phyloP scores from a whole-genome alignment of 35 echinoderm and acorn worm genomes.

The Amphiura filiformis region DNA sequence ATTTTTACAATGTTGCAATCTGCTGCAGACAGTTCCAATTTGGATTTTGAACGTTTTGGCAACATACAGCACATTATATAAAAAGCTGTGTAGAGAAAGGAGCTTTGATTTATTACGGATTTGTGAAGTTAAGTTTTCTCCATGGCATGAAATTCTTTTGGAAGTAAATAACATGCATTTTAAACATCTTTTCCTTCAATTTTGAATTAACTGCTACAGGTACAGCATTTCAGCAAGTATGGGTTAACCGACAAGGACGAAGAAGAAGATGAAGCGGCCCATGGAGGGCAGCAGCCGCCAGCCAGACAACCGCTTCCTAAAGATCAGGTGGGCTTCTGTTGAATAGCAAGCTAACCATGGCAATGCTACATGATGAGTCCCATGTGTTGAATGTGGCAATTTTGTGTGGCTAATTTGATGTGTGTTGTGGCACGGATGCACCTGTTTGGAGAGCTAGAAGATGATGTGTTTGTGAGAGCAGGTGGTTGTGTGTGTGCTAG shows the following conservation, averaged over 20 bases:
- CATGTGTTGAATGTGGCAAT: background rate
- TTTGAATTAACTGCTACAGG: too few relatives aligned
- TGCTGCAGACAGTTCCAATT: too few relatives aligned
- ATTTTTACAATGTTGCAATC: too few relatives aligned
- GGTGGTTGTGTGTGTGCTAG: too few relatives aligned
- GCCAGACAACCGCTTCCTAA: background rate
- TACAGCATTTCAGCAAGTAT: conserved; percentile 93
- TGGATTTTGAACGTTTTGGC: too few relatives aligned
- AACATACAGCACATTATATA: too few relatives aligned
- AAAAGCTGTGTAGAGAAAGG: too few relatives aligned
- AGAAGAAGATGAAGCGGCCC: conserved; percentile 53
- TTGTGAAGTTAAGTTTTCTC: background rate
- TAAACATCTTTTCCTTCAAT: background rate
- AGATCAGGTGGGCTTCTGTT: background rate
- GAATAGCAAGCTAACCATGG: too few relatives aligned
- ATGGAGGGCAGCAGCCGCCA: background rate
- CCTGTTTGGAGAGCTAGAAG: background rate
- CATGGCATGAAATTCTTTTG: background rate
- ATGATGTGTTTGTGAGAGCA: too few relatives aligned
- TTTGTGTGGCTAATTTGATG: background rate
- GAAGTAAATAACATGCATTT: background rate
- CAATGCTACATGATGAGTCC: too few relatives aligned
- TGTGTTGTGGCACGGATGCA: background rate
- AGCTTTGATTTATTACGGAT: background rate
- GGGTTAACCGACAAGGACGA: conserved; percentile 72